These are phyloP conservation scores for Scolopax bukidnonensis DNA, from an alignment of 2,797 vertebrate species.

Conservation along the genomic window DNA sequence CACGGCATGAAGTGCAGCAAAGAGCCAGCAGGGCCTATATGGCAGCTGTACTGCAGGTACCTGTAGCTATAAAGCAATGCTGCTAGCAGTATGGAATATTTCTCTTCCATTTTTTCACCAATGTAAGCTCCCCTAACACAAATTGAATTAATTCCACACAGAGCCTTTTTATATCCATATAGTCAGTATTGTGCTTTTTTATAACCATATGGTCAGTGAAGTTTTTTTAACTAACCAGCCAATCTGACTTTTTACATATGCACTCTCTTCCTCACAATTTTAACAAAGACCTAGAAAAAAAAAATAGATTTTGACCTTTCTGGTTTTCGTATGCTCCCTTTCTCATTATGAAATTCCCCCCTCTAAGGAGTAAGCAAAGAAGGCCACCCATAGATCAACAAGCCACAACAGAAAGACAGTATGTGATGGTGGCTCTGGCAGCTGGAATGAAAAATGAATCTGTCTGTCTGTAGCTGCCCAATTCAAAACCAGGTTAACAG, in stretches of 20 bases:
- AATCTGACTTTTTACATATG: background rate
- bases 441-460: slow-evolving; percentile 57
- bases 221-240: background rate
- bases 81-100: background rate
- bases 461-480: slow-evolving; percentile 46
- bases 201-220: background rate
- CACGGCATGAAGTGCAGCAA: background rate
- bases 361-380: background rate
- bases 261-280: background rate
- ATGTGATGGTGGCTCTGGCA: slow-evolving; percentile 3
- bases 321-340: background rate
- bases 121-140: background rate
- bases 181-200: background rate
- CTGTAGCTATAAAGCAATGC: background rate
- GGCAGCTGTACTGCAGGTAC: background rate
- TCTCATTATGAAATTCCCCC: background rate
- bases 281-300: background rate
- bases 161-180: background rate
- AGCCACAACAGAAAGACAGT: background rate
- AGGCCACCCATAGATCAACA: slow-evolving; percentile 19
- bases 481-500: slow-evolving; percentile 69
- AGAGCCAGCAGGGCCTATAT: background rate
- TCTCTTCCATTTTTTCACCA: background rate
- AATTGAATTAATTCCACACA: accelerated
- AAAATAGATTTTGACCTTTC: background rate